Conservation (phyloP, 1,140 invertebrate genomes). For the Trichomalopsis sarcophagae region DNA sequence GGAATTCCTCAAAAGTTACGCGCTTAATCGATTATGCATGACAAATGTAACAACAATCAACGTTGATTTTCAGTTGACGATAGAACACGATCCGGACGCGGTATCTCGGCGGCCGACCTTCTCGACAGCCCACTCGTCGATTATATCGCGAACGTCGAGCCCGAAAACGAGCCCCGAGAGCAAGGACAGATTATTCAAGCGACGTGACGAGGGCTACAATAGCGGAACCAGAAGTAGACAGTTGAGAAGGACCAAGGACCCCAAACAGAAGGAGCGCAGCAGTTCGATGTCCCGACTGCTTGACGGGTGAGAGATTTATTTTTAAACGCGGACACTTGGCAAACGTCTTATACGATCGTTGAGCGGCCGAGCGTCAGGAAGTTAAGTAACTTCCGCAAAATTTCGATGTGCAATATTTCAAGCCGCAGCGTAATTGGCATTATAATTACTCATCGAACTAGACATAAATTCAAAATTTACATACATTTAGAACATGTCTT, state of each 20-base stretch:
- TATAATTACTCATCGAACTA: not conserved
- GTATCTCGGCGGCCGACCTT: slow-evolving; percentile 74
- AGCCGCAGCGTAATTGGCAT: not conserved
- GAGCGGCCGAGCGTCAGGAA: not conserved
- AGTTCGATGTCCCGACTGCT: slow-evolving; percentile 89
- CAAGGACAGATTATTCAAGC: slow-evolving; percentile 82
- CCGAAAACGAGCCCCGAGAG: slow-evolving; percentile 71
- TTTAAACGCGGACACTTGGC: not conserved
- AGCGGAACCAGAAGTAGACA: slow-evolving; percentile 76
- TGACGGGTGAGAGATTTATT: slow-evolving; percentile 78
- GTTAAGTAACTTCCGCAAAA: not conserved
- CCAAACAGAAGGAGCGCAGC: slow-evolving; percentile 85
- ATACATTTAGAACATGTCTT: too few relatives aligned
- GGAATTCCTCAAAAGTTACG: not conserved
- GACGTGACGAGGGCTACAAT: slow-evolving; percentile 81
- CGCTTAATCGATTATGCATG: not conserved
- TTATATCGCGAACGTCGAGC: slow-evolving; percentile 67
- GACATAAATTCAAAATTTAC: too few relatives aligned
- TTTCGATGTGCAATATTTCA: not conserved
- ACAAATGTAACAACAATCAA: slow-evolving; percentile 26
- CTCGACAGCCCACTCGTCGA: slow-evolving; percentile 67
- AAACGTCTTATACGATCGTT: too few relatives aligned
- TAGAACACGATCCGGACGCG: slow-evolving; percentile 92
- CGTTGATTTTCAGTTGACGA: slow-evolving; percentile 79
- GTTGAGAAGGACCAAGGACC: slow-evolving; percentile 74